Evolutionary conservation across 2,113 vertebrate genomes (phyloP).

Genomic region (Anolis sagrei): DNA sequence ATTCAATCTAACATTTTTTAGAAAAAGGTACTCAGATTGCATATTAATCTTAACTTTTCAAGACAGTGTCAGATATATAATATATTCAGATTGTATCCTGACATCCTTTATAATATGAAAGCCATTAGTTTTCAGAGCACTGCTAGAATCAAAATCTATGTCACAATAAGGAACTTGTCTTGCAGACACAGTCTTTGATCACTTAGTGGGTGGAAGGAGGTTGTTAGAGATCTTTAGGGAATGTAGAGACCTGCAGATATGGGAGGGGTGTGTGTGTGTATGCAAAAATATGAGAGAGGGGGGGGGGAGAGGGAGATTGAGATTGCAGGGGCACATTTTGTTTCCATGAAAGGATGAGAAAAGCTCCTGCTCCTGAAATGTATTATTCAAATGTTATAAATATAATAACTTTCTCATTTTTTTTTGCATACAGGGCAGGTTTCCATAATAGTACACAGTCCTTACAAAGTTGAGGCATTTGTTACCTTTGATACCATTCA

Average conservation of each 20-base stretch:
- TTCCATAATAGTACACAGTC: not conserved
- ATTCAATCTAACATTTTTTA: not conserved
- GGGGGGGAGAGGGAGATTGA: too few relatives aligned
- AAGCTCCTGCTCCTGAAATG: not conserved
- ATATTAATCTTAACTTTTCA: conserved; percentile 44
- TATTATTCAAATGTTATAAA: not conserved
- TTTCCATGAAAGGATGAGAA: not conserved
- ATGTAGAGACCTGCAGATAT: not conserved
- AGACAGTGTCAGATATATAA: conserved; percentile 8
- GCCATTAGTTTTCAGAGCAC: not conserved
- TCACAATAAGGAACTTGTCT: not conserved
- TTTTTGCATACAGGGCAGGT: not conserved
- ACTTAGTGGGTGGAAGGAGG: not conserved
- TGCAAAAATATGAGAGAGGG: too few relatives aligned
- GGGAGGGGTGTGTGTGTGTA: not conserved
- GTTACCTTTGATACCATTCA: not conserved
- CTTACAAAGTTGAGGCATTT: not conserved
- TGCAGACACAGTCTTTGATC: not conserved
- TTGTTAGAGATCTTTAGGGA: not conserved
- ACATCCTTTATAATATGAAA: not conserved
- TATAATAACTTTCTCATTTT: not conserved
- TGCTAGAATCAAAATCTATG: not conserved
- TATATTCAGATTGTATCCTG: not conserved
- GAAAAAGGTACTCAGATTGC: not conserved
- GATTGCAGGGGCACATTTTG: not conserved